These are phyloP conservation scores for Pterocles orientalis DNA, from an alignment of 2,113 vertebrate genomes.

Conservation along the genomic window DNA sequence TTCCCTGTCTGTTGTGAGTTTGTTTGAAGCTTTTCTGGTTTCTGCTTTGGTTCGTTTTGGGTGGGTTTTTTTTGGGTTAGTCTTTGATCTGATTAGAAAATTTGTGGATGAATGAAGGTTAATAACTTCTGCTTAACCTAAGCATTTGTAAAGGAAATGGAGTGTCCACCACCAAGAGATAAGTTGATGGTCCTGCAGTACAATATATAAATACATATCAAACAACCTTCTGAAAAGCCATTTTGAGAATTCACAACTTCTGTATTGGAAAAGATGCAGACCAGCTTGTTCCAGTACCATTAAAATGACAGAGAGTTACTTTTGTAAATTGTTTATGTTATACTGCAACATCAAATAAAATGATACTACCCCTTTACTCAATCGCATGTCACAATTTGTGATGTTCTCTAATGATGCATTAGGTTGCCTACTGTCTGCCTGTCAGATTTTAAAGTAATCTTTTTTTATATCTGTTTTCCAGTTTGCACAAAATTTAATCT, in stretches of 20 bases:
- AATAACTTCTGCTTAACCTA: background rate
- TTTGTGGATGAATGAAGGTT: background rate
- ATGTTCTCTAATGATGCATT: background rate
- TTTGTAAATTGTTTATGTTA: background rate
- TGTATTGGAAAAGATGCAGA: background rate
- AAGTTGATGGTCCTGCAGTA: background rate
- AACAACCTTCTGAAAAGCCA: background rate
- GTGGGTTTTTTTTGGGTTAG: background rate
- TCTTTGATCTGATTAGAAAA: background rate
- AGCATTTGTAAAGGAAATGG: background rate
- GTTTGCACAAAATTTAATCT: background rate
- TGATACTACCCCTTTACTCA: background rate
- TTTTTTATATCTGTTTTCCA: background rate
- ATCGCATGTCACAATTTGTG: background rate
- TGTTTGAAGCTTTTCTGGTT: background rate
- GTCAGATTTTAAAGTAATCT: background rate
- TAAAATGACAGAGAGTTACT: background rate
- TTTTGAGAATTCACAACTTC: background rate
- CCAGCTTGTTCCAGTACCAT: background rate
- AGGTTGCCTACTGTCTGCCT: background rate
- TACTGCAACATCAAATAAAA: background rate
- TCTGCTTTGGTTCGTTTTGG: background rate
- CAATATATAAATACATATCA: background rate
- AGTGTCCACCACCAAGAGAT: fast-evolving
- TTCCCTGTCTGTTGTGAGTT: background rate